phyloP scores from a whole-genome alignment of 2,888 invertebrate genomes.

The Octodonta nipae region DNA sequence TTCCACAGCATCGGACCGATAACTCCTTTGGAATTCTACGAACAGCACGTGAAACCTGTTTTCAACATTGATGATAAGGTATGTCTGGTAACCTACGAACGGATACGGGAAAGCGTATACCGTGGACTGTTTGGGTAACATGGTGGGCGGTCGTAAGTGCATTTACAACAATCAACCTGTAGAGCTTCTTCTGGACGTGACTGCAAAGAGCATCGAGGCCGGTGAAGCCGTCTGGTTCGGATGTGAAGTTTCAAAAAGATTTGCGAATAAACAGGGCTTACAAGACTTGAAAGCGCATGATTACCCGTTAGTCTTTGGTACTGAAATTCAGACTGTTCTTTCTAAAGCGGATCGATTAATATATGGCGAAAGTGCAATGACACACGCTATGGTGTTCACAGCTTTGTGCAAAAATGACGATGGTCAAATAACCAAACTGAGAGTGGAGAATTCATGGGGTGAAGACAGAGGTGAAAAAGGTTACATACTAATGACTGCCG shows the following conservation, averaged over 20 bases:
- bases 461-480: conserved; percentile 80
- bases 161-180: conserved; percentile 82
- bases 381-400: conserved; percentile 85
- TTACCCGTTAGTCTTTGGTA: conserved; percentile 68
- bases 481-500: conserved; percentile 66
- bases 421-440: conserved; percentile 57
- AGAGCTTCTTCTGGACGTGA: conserved; percentile 58
- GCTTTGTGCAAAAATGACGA: conserved; percentile 59
- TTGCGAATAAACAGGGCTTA: conserved; percentile 63
- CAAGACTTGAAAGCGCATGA: conserved; percentile 67
- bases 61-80: conserved; percentile 71
- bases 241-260: conserved; percentile 73
- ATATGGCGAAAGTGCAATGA: conserved; percentile 81
- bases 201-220: conserved; percentile 61
- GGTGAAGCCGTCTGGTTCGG: conserved; percentile 89
- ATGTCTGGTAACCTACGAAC: conserved; percentile 73
- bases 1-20: conserved; percentile 63
- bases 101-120: conserved; percentile 71
- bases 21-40: conserved; percentile 68
- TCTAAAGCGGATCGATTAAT: conserved; percentile 68
- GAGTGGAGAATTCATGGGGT: conserved; percentile 88
- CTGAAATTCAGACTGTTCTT: conserved; percentile 61
- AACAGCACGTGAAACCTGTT: conserved; percentile 58
- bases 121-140: conserved; percentile 77
- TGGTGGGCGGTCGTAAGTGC: conserved; percentile 64